phyloP scores from a whole-genome alignment of 2,888 invertebrate genomes.

The Melinaea menophilus region DNA sequence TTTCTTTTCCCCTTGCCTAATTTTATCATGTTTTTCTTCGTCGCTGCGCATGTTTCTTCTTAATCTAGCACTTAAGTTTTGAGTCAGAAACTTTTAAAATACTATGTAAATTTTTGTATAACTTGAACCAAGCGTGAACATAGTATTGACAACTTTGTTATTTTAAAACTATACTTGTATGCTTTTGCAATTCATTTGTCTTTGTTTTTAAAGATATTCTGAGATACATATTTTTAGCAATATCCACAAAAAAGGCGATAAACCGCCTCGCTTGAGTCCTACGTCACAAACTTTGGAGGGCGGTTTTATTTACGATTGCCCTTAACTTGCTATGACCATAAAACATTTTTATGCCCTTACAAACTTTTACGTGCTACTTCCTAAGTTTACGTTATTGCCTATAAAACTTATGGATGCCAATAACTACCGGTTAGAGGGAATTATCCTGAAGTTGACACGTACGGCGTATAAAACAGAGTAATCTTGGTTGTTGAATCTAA shows the following conservation, averaged over 20 bases:
- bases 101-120: too few species aligned
- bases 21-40: not conserved
- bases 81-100: too few species aligned
- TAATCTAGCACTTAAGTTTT: not conserved
- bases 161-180: not conserved
- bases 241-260: constrained; percentile 1
- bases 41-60: not conserved
- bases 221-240: not conserved
- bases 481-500: not conserved
- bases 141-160: not conserved
- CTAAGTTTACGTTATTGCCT: constrained; percentile 21
- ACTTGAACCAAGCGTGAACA: not conserved
- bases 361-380: constrained; percentile 19
- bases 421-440: constrained; percentile 15
- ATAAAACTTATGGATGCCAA: constrained; percentile 16
- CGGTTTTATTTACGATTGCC: constrained; percentile 12
- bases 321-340: constrained; percentile 13
- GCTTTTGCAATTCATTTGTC: not conserved
- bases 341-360: constrained; percentile 23
- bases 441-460: constrained; percentile 16
- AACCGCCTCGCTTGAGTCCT: not conserved
- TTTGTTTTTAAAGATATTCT: not conserved
- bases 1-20: not conserved
- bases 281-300: constrained; percentile 6
- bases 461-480: constrained; percentile 16